Conservation (phyloP, 2,113 vertebrate species). For the Camelus dromedarius region DNA sequence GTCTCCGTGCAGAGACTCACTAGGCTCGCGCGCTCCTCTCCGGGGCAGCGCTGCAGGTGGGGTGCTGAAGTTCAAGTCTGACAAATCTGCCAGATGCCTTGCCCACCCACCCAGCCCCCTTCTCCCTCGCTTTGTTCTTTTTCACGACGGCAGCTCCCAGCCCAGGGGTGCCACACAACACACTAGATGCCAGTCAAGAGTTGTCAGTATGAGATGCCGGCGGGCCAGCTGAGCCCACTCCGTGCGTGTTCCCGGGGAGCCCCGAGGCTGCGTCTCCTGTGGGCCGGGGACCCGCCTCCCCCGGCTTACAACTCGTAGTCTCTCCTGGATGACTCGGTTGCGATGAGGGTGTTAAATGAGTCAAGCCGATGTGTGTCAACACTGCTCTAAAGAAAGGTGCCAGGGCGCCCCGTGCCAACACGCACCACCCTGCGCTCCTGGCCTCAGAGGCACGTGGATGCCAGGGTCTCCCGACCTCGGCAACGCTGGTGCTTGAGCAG, state of each 20-base stretch:
- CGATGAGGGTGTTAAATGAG: neutral
- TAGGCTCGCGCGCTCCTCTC: neutral
- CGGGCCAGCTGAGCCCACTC: neutral
- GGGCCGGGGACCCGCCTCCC: neutral
- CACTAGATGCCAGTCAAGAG: neutral
- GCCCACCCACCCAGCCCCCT: no score
- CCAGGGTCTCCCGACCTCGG: neutral
- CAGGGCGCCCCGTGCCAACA: no score
- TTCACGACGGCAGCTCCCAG: neutral
- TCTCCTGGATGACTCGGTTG: neutral
- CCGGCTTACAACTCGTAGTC: neutral
- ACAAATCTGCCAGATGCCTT: neutral
- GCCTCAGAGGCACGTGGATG: fast-evolving
- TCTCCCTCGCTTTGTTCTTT: neutral
- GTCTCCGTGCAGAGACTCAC: neutral
- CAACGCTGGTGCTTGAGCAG: no score
- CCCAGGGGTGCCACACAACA: neutral
- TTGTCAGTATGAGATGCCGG: neutral
- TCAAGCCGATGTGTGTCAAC: neutral
- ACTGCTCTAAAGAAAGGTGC: neutral
- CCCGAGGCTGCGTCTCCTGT: neutral
- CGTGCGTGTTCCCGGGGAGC: fast-evolving
- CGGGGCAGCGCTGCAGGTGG: neutral
- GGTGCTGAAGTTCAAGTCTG: neutral
- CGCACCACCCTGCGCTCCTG: neutral